These are phyloP conservation scores for Eucera pruinosa DNA, from an alignment of 2,888 invertebrate genomes.

Conservation along the genomic window DNA sequence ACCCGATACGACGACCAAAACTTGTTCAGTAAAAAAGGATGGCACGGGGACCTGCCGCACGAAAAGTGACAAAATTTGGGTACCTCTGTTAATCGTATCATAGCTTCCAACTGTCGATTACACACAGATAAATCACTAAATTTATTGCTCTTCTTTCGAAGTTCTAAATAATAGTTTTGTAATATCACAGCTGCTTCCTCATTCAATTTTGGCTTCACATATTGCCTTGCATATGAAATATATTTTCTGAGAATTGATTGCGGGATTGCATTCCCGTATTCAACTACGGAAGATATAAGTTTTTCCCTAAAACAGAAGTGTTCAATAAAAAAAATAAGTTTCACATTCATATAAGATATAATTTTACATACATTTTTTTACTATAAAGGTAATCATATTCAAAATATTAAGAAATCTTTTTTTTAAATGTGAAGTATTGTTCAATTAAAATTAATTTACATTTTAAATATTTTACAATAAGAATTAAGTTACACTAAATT, in stretches of 20 bases:
- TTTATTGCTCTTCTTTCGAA: slow-evolving; percentile 89
- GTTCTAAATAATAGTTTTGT: slow-evolving; percentile 92
- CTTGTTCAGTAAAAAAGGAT: no score
- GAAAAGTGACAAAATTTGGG: no score
- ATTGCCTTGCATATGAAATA: slow-evolving; percentile 95
- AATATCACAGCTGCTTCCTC: slow-evolving; percentile 89
- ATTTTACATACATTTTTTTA: no score
- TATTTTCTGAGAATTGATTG: slow-evolving; percentile 93
- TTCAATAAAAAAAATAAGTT: no score
- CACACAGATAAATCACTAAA: slow-evolving; percentile 91
- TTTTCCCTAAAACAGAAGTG: slow-evolving; percentile 64
- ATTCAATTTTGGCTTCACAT: slow-evolving; percentile 92
- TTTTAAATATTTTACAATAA: no score
- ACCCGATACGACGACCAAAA: no score
- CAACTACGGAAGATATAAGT: slow-evolving; percentile 48
- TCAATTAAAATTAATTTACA: no score
- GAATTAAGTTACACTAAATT: no score
- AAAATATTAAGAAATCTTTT: neutral
- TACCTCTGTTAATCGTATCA: slow-evolving; percentile 92
- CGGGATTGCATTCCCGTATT: slow-evolving; percentile 89
- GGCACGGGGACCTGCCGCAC: no score
- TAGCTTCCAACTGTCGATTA: slow-evolving; percentile 93
- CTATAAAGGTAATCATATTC: neutral
- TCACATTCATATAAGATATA: no score
- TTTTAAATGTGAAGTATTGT: no score